A percentile compares a stretch with the other conserved stretches of the same genome.
phyloP scores from a whole-genome alignment of 2,797 vertebrate species.

The Thaleichthys pacificus region DNA sequence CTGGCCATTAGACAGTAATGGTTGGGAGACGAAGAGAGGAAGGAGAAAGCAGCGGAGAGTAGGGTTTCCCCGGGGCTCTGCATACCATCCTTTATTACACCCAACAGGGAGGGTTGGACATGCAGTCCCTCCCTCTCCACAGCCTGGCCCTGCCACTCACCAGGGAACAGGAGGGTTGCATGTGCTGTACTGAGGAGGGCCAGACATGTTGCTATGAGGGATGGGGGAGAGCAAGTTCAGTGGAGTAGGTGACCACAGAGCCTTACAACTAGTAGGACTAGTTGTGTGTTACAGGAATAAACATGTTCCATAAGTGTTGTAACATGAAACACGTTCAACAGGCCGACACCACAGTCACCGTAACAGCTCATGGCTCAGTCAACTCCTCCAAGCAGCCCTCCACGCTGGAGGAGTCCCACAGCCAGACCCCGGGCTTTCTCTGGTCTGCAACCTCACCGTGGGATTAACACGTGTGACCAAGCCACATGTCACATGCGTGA shows the following conservation, averaged over 20 bases:
- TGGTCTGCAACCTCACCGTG: conserved; percentile 35
- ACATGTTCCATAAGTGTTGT: no score
- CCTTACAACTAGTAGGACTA: no score
- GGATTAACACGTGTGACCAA: conserved; percentile 64
- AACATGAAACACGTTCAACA: no score
- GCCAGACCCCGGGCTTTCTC: conserved; percentile 39
- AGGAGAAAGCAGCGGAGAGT: conserved; percentile 80
- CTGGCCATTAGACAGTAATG: conserved; percentile 99
- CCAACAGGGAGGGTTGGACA: conserved; percentile 65
- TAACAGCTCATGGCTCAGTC: no score
- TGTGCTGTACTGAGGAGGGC: conserved; percentile 51
- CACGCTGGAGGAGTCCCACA: conserved; percentile 11
- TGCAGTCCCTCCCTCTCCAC: conserved; percentile 61
- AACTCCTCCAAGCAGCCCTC: no score
- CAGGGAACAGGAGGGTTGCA: conserved; percentile 42
- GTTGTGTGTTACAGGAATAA: no score
- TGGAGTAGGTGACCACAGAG: no score
- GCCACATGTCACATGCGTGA: conserved; percentile 52
- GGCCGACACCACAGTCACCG: no score
- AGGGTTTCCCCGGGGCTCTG: conserved; percentile 98
- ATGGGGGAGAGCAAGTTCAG: conserved; percentile 8
- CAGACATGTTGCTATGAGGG: conserved; percentile 20
- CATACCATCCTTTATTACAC: conserved; percentile 97
- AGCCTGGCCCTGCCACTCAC: conserved; percentile 77
- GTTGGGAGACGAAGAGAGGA: conserved; percentile 64